Evolutionary conservation across 2,797 vertebrate species (phyloP).

Genomic region (Epinephelus coioides): DNA sequence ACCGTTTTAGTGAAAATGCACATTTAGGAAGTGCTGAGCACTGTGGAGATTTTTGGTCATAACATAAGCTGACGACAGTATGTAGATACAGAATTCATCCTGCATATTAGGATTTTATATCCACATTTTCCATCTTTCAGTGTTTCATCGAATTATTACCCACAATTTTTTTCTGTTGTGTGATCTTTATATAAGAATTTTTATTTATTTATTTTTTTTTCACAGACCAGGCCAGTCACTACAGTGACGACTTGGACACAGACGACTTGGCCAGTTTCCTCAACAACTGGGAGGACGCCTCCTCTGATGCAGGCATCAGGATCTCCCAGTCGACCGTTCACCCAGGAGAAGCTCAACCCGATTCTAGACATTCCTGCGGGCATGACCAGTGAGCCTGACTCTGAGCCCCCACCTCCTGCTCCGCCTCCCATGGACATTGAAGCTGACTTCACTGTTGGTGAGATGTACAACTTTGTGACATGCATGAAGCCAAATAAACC

Average conservation of each 20-base stretch:
- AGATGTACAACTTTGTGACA: not conserved
- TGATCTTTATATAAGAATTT: not conserved
- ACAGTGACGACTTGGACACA: conserved; percentile 93
- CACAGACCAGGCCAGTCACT: conserved; percentile 91
- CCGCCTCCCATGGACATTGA: conserved; percentile 91
- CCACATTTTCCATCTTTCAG: not conserved
- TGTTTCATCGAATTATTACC: not conserved
- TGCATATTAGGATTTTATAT: not conserved
- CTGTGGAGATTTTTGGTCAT: not conserved
- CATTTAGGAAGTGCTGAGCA: too few species aligned
- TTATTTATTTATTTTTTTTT: too few species aligned
- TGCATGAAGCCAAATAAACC: not conserved
- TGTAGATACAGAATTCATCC: not conserved
- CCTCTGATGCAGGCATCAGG: conserved; percentile 86
- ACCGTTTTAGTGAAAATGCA: too few species aligned
- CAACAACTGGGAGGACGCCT: conserved; percentile 92
- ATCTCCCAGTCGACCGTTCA: conserved; percentile 62
- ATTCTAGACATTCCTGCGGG: conserved; percentile 37
- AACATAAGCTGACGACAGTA: not conserved
- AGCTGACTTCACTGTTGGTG: conserved; percentile 93
- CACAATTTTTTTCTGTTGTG: not conserved
- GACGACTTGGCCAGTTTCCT: conserved; percentile 93
- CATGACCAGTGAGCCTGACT: conserved; percentile 55
- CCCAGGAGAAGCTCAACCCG: conserved; percentile 52
- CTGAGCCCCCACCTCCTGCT: conserved; percentile 60